Evolutionary conservation across 2,797 vertebrate genomes (phyloP), one percentile per base, ranked within the genome.

Genomic region (Pseudopleuronectes americanus): DNA sequence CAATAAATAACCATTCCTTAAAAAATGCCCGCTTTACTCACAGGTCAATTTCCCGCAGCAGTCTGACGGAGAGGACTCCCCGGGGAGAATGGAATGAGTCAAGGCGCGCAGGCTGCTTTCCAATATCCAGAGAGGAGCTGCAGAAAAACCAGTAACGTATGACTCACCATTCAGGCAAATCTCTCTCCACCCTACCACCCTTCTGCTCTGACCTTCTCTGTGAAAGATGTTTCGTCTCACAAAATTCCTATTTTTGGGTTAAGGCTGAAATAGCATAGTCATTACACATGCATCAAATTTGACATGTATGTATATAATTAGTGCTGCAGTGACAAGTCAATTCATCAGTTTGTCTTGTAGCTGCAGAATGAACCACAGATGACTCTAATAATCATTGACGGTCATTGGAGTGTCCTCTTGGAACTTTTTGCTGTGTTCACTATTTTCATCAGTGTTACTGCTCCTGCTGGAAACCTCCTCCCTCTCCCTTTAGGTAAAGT

Each of bases 41-140:
- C 86, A 84, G 91, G 86, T 89, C 89, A 82, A 85, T 91, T 87
- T 87, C 6, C 85, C 80, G 73, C 74, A 69, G 81, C 85, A 83
- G 87, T 78, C 76, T 76, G 87, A 82, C 81, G 66, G 89, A 68
- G 77, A 80, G 71, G 88, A 83, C 83, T 84, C 86, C 89, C 85
- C 5, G 1, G 52, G 65, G 87, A 85, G 85, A 75, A 51, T 41
- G 47, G 85, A 86, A 87, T 85, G 89, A 90, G 87, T 88, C 84
- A 69, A 84, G 83, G 73, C 62, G 16, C 59, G 22, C 64, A 31
- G 80, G 66, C 85, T 70, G 81, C 84, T 82, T 80, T 78, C 77
- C 72, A 83, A 79, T 83, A 77, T 77, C 67, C 26, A 69, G 72
- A 48, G 43, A 71, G 65, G 26, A 54, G 65, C 69, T 77, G 57